Conservation (phyloP, 2,113 vertebrate species). For the Tragelaphus imberbis region DNA sequence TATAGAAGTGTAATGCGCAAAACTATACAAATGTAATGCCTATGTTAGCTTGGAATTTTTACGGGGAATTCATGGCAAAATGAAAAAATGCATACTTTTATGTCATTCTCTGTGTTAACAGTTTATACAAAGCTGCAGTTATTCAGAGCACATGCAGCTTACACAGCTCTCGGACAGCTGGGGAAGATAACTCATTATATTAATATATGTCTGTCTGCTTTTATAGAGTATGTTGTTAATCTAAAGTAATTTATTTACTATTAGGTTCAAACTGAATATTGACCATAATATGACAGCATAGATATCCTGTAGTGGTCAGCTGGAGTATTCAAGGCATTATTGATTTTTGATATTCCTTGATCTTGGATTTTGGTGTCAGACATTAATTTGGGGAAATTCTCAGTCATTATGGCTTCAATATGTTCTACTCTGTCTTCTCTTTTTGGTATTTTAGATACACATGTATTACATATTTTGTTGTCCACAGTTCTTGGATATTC, state of each 20-base stretch:
- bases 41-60: not conserved
- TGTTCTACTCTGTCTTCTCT: not conserved
- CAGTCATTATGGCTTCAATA: not conserved
- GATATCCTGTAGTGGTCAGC: not conserved
- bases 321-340: not conserved
- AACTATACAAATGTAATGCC: not conserved
- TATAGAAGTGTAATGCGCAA: not conserved
- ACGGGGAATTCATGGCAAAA: not conserved
- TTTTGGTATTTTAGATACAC: not conserved
- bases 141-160: not conserved
- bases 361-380: not conserved
- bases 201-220: not conserved
- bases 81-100: not conserved
- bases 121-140: constrained; percentile 1
- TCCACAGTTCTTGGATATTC: not conserved
- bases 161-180: not conserved
- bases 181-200: not conserved
- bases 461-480: not conserved
- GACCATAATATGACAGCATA: not conserved
- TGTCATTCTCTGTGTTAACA: not conserved
- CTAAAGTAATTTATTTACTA: not conserved
- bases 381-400: not conserved
- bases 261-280: not conserved
- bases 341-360: not conserved
- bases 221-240: not conserved